Conservation (phyloP, 2,113 vertebrate genomes). For the human (Homo sapiens) region GRCh38 chr3:105615001-105615500, state of each 20-base stretch:
- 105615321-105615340: not conserved
- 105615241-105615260: no score
- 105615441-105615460: not conserved
- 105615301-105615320: not conserved
- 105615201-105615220: no score
- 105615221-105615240: no score
- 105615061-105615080: not conserved
- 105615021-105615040: not conserved
- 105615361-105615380: not conserved
- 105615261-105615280: not conserved
- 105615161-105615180: no score
- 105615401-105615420: not conserved
- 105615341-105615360: not conserved
- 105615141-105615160: not conserved
- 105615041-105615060: not conserved
- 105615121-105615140: not conserved
- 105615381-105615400: not conserved
- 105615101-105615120: not conserved
- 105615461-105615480: not conserved
- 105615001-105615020: not conserved
- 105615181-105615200: not conserved
- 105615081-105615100: not conserved
- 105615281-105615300: not conserved
- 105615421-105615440: not conserved
- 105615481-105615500: not conserved